Evolutionary conservation across 2,888 invertebrate genomes (phyloP), one percentile per base, ranked within the genome.

Genomic region (Drosophila pullipes): DNA sequence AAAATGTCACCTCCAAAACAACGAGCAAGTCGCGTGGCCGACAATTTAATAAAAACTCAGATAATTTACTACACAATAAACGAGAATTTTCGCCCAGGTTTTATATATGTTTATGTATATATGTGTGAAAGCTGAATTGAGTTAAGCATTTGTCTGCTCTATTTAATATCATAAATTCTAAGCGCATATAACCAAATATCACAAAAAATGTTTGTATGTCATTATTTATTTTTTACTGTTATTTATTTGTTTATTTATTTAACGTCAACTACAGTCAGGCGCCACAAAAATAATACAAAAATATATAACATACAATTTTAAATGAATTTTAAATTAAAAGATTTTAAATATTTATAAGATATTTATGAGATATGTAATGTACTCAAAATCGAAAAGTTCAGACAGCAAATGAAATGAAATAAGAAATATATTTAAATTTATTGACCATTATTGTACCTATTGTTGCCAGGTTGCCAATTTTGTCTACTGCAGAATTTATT

Each of bases 1-100:
- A 91, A 92, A 91, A 83, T 91, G 91, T 91, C 91, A 89, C 90
- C 91, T 89, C 80, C 61, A 75, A 57, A 58, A 67, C 76, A 77
- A 82, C 52, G 61, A 71, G 76, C 44, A 54, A 69, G 83, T 65
- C 83, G 83, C 85, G 83, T 85, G 83, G 78, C 83, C 61, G 58
- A 69, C 73, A 65, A 81, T 76, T 81, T 78, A 78, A 78, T 78
- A 73, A 76, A 62, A 82, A 69, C 70, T 66, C n/a, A 57, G 65
- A 65, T 78, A 67, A 73, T 79, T 73, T 67, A 69, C 73, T 18
- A 31, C 33, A 16, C 57, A 68, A 61, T 62, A 65, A 33, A 58
- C 18, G 49, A 59, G 22, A 13, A 44, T 35, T 18, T 55, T 25
- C 37, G 25, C n/a, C 11, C 33, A 47, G 52, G n/a, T 18, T 37